phyloP scores from a whole-genome alignment of 2,888 invertebrate species.

The Caenorhabditis becei region DNA sequence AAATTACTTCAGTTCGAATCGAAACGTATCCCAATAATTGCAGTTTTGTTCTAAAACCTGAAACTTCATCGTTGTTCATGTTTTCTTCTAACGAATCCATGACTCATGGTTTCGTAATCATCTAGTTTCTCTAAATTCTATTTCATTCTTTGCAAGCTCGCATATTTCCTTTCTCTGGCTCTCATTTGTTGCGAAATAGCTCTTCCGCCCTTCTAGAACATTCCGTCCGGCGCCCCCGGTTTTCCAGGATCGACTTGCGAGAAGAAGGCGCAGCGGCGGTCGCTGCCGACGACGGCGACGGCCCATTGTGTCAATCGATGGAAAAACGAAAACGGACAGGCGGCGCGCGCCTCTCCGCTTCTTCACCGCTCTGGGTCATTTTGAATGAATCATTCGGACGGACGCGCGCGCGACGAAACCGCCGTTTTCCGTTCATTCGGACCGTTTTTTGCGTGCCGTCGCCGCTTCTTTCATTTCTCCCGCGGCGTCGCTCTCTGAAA shows the following conservation, averaged over 20 bases:
- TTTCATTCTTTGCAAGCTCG: neutral
- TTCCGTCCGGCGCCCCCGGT: slow-evolving; percentile 1
- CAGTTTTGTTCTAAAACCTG: too few relatives aligned
- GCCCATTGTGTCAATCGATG: slow-evolving; percentile 61
- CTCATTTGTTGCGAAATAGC: slow-evolving; percentile 2
- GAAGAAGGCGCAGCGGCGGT: slow-evolving; percentile 45
- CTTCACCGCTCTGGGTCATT: slow-evolving; percentile 51
- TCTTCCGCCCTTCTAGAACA: slow-evolving; percentile 8
- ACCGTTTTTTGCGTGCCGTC: slow-evolving; percentile 12
- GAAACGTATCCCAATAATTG: too few relatives aligned
- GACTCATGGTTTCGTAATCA: slow-evolving; percentile 2
- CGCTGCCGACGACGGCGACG: slow-evolving; percentile 18
- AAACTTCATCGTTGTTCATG: neutral
- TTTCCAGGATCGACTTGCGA: slow-evolving; percentile 37
- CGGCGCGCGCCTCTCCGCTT: slow-evolving; percentile 51
- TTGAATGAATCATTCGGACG: slow-evolving; percentile 46
- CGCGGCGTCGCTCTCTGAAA: slow-evolving; percentile 15
- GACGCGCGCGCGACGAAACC: slow-evolving; percentile 15
- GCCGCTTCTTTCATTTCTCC: slow-evolving; percentile 8
- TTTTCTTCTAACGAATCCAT: neutral
- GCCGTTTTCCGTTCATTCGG: slow-evolving; percentile 24
- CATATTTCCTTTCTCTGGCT: neutral
- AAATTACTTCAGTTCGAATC: too few relatives aligned
- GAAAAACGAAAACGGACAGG: slow-evolving; percentile 45
- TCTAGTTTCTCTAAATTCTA: too few relatives aligned